These are phyloP conservation scores for Dynastes maya DNA, from an alignment of 2,888 invertebrate genomes.

Conservation along the genomic window DNA sequence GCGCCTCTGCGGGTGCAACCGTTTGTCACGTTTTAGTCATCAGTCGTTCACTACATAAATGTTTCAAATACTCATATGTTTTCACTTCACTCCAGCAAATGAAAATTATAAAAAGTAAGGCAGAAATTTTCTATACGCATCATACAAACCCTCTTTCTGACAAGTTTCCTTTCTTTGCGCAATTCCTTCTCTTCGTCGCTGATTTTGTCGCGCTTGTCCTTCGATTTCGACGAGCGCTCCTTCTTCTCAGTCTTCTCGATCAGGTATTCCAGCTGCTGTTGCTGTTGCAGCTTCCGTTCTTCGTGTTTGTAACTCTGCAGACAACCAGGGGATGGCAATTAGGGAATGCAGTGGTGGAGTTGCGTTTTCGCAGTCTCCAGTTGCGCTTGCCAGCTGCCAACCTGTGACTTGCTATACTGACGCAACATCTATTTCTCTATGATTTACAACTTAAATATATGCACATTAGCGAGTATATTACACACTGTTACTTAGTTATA, in stretches of 20 bases:
- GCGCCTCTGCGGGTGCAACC: too few relatives aligned
- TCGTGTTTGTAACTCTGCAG: constrained; percentile 71
- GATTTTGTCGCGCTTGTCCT: constrained; percentile 77
- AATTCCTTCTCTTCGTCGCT: constrained; percentile 86
- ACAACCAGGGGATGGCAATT: constrained; percentile 66
- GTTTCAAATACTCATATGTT: too few relatives aligned
- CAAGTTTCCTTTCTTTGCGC: constrained; percentile 86
- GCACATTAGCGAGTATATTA: constrained; percentile 2
- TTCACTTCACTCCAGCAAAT: too few relatives aligned
- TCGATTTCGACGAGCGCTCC: constrained; percentile 71
- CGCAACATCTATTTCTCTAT: constrained; percentile 51
- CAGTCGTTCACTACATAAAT: too few relatives aligned
- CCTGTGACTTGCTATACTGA: constrained; percentile 57
- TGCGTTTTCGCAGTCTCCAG: constrained; percentile 60
- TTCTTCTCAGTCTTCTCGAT: constrained; percentile 71
- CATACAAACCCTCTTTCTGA: constrained; percentile 81
- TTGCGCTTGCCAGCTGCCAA: constrained; percentile 59
- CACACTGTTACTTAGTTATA: neutral
- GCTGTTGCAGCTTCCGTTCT: constrained; percentile 65
- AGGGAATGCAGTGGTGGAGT: constrained; percentile 59
- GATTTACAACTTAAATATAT: constrained; percentile 43
- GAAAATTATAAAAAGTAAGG: too few relatives aligned
- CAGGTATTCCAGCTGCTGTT: constrained; percentile 64
- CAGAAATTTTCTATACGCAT: too few relatives aligned
- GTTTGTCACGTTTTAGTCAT: too few relatives aligned